Evolutionary conservation across 2,888 invertebrate species (phyloP), one percentile per base, ranked within the genome.

Genomic region (Scotopteryx bipunctaria): DNA sequence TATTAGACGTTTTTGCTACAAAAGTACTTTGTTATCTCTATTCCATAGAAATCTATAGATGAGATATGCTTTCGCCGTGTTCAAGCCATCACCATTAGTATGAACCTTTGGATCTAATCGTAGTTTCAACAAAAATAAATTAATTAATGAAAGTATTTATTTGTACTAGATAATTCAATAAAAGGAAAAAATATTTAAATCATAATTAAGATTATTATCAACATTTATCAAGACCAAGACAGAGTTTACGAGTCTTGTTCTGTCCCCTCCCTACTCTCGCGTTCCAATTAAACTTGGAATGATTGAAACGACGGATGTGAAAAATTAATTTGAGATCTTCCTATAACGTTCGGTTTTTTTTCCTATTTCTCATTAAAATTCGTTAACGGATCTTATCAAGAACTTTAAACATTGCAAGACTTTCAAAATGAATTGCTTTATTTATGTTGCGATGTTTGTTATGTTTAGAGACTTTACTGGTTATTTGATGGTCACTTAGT

Each of bases 261-360:
- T 42, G 44, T 57, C 59, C 35, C 60, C 42, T 57, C 60, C 42
- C 62, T 60, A 58, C 55, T 56, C 25, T 55, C 62, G 64, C 65
- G 67, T 70, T 72, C 76, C 71, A 77, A 77, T 78, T 76, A 73
- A 69, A 72, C 66, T 67, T 63, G 76, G 73, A 68, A 73, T 71
- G 71, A 71, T 67, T 69, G 71, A 71, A 74, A 71, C 69, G 67
- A 64, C 76, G 75, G 76, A 78, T 74, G 74, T 55, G 57, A 60
- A 57, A 57, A 56, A 58, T 63, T 57, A 56, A 55, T 56, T 61
- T 59, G 53, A 54, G 32, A 57, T 63, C 59, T 63, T 61, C 56
- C 57, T 63, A 53, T 56, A 58, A 38, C 42, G 53, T 35, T 44
- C 27, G n/a, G 15, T 11, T 48, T 56, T 56, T 51, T 44, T 44